Evolutionary conservation across 2,113 vertebrate species (phyloP), one percentile per base, ranked within the genome.

Genomic region (Caracal caracal): DNA sequence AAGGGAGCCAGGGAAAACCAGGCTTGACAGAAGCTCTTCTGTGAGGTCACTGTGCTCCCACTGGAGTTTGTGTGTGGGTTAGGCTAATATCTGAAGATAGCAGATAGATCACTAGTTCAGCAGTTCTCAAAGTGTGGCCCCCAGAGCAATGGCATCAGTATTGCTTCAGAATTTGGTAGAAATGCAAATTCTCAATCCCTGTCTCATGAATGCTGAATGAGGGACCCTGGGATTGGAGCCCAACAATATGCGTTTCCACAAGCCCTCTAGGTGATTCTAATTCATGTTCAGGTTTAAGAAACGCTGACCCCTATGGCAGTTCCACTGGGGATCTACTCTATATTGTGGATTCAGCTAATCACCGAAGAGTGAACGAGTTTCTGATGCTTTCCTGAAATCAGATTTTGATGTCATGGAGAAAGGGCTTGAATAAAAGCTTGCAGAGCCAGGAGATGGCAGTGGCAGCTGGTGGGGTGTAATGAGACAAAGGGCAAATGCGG

Each of bases 331-430:
- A 5, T 24, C 24, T 7, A 47, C 11, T 2, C 1, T 13, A 6
- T 40, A 30, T 40, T 35, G 5, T 17, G 12, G 30, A 37, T 71
- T 88, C 17, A 86, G 28, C 5, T 56, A 53, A 93, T 65, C 16
- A 49, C 33, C 2, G 68, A n/a, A 28, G 6, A 51, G 24, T 43
- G 35, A 13, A 68, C 83, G 61, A 51, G 10, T 88, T 92, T 90
- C 56, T 40, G 22, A 13, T 86, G 2, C 63, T 89, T 89, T 87
- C 6, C 49, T 90, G 40, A 92, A 93, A 92, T 68, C 6, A 43
- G 1, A n/a, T 37, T 51, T 92, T 83, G 28, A 68, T 59, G 10
- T 73, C 8, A 43, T 40, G 24, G 6, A 92, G 11, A 19, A 90
- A 47, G 10, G 4, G 1, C 28, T 63, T 53, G 12, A 82, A 59